Conservation (phyloP, 2,113 vertebrate genomes). For the Vulpes ferrilata region DNA sequence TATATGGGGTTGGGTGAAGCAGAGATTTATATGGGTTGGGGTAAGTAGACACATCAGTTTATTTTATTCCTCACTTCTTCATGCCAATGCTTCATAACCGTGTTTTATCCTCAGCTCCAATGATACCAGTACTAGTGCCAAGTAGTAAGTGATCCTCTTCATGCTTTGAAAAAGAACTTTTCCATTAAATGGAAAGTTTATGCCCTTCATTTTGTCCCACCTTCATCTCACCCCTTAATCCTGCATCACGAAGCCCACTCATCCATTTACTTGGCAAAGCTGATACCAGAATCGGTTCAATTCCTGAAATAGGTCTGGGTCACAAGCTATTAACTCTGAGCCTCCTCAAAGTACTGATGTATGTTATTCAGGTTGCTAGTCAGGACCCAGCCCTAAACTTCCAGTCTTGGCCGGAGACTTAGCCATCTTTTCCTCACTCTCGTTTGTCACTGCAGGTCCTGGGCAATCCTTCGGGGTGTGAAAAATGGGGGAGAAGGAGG, state of each 20-base stretch:
- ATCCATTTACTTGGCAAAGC: neutral
- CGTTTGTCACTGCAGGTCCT: neutral
- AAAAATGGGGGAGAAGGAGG: neutral
- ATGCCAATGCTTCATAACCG: neutral
- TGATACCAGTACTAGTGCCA: neutral
- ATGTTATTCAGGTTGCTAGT: constrained; percentile 62
- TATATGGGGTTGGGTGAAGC: neutral
- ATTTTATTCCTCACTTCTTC: neutral
- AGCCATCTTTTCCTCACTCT: neutral
- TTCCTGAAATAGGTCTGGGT: constrained; percentile 79
- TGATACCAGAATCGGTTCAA: constrained; percentile 72
- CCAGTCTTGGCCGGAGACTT: constrained; percentile 55
- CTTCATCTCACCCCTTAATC: neutral
- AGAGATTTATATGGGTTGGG: neutral
- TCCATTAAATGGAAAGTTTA: neutral
- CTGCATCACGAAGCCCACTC: neutral
- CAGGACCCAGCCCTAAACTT: constrained; percentile 81
- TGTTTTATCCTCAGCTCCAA: neutral
- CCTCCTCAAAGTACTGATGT: constrained; percentile 72
- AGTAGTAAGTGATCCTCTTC: neutral
- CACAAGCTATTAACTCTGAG: constrained; percentile 82
- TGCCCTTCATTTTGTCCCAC: neutral
- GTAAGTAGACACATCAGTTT: neutral
- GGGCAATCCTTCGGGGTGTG: neutral
- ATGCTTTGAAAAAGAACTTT: neutral